phyloP scores from a whole-genome alignment of 2,797 vertebrate species.

The Cuculus canorus region DNA sequence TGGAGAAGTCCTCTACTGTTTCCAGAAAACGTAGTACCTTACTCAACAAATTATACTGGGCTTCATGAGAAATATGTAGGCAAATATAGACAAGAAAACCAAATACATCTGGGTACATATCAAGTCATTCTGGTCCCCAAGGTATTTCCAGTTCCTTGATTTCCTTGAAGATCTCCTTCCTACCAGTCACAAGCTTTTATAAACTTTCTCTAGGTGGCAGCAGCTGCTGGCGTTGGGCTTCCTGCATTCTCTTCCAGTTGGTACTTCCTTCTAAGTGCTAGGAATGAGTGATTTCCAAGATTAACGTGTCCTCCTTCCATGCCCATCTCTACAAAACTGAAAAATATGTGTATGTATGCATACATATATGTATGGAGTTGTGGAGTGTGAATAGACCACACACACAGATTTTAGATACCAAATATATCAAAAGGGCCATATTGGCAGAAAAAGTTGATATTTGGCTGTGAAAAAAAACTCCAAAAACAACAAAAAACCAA shows the following conservation, averaged over 20 bases:
- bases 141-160: not conserved
- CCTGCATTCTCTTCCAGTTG: not conserved
- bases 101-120: not conserved
- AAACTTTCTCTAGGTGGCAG: not conserved
- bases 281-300: not conserved
- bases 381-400: fast-evolving
- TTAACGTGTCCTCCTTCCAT: not conserved
- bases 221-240: not conserved
- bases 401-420: not conserved
- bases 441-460: not conserved
- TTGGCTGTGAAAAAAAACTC: not conserved
- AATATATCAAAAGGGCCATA: not conserved
- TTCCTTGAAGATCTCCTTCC: not conserved
- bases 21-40: not conserved
- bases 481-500: not conserved
- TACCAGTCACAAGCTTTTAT: not conserved
- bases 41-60: not conserved
- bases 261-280: not conserved
- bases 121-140: not conserved
- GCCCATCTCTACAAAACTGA: not conserved
- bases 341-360: not conserved
- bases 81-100: not conserved
- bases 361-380: not conserved
- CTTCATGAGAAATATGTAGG: not conserved
- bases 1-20: not conserved